A percentile compares a stretch with the other conserved stretches of the same genome.
These are phyloP conservation scores for Heterohyrax brucei DNA, from an alignment of 2,797 vertebrate genomes.

Conservation along the genomic window DNA sequence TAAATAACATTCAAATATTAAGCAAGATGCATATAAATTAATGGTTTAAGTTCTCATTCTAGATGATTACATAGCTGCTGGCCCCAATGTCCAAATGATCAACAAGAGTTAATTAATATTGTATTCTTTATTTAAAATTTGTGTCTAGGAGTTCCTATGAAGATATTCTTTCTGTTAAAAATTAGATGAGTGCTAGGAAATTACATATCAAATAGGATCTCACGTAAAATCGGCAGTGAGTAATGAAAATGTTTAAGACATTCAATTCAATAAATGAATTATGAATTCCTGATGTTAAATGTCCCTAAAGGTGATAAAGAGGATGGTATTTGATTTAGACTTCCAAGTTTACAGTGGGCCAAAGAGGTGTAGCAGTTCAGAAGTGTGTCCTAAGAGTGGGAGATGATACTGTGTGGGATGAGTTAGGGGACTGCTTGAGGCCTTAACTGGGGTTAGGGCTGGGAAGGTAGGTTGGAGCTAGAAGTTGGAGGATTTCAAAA, in stretches of 20 bases:
- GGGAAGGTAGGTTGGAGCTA: background rate
- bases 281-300: background rate
- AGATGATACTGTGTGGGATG: accelerated
- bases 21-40: background rate
- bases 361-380: background rate
- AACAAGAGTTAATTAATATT: background rate
- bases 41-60: background rate
- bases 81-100: background rate
- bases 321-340: background rate
- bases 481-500: background rate
- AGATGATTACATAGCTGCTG: background rate
- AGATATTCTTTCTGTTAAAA: slow-evolving; percentile 23
- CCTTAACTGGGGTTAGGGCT: no score
- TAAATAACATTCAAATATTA: background rate
- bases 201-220: background rate
- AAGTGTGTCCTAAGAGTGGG: background rate
- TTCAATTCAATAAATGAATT: background rate
- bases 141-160: background rate
- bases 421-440: background rate
- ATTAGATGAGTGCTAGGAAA: slow-evolving; percentile 39
- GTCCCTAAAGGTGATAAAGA: background rate
- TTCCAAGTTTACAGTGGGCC: background rate
- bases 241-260: slow-evolving; percentile 27
- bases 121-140: background rate
- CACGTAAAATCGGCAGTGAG: slow-evolving; percentile 11